Conservation (phyloP, 1,140 invertebrate species). For the Coelopa frigida region DNA sequence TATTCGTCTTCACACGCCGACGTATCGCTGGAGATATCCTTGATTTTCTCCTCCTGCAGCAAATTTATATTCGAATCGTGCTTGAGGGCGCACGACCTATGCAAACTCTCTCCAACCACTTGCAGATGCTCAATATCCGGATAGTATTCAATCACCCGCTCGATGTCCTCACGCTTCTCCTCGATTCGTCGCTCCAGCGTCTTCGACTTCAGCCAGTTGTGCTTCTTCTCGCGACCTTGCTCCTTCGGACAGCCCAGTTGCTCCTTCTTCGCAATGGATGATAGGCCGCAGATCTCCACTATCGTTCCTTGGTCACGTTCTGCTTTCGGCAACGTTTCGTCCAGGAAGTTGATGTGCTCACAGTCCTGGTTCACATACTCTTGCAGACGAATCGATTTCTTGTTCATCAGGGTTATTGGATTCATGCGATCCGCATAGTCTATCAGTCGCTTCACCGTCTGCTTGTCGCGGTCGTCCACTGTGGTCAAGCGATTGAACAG, state of each 20-base stretch:
- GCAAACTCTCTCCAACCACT: constrained; percentile 17
- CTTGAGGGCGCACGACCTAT: background rate
- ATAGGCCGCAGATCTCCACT: constrained; percentile 25
- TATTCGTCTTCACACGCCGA: background rate
- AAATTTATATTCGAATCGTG: constrained; percentile 8
- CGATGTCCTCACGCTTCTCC: constrained; percentile 14
- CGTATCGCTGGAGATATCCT: constrained; percentile 8
- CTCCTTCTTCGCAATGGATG: constrained; percentile 17
- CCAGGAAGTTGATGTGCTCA: constrained; percentile 6
- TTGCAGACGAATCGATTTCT: constrained; percentile 1
- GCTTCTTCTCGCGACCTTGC: constrained; percentile 1
- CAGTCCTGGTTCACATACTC: constrained; percentile 7
- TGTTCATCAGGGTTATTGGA: constrained; percentile 10
- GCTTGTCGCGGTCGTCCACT: constrained; percentile 21
- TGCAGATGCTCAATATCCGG: constrained; percentile 26
- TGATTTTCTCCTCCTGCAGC: background rate
- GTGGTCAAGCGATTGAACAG: constrained; percentile 22
- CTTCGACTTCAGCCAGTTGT: constrained; percentile 22
- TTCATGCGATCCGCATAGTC: constrained; percentile 27
- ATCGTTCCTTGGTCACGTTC: constrained; percentile 8
- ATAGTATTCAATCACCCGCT: constrained; percentile 23
- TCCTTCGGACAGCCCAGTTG: constrained; percentile 13
- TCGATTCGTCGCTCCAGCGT: constrained; percentile 18
- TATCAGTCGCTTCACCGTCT: constrained; percentile 23
- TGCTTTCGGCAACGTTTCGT: constrained; percentile 25